Evolutionary conservation across 2,797 vertebrate species (phyloP).

Genomic region (Dipus sagitta): DNA sequence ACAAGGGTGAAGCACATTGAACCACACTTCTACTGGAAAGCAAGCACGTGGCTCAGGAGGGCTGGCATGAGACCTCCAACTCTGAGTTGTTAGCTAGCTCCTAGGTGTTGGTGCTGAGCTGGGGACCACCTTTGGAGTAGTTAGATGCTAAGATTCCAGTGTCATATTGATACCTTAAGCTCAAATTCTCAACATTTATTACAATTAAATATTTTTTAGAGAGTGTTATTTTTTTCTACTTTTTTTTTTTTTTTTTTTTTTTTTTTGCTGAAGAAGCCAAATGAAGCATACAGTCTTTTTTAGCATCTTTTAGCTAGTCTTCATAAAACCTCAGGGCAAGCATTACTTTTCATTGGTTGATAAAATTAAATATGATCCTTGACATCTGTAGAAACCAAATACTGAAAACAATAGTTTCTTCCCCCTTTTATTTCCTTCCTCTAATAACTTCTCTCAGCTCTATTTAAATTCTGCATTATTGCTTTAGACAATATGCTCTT

Average conservation of each 20-base stretch:
- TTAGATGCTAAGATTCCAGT: neutral
- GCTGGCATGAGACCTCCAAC: neutral
- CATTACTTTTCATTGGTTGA: slow-evolving; percentile 22
- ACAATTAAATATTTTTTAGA: neutral
- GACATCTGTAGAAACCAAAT: neutral
- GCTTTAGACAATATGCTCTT: neutral
- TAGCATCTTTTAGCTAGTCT: neutral
- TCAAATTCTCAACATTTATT: neutral
- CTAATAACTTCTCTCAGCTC: neutral
- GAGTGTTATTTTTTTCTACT: neutral
- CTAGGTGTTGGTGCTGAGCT: neutral
- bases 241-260: neutral
- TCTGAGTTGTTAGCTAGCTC: neutral
- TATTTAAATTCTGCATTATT: neutral
- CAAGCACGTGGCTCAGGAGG: neutral
- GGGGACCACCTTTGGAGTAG: neutral
- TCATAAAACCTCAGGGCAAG: neutral
- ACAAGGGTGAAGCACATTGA: neutral
- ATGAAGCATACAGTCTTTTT: no score
- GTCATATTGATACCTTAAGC: neutral
- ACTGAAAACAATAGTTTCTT: neutral
- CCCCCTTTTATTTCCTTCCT: neutral
- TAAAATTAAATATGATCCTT: neutral
- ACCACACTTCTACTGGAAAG: neutral
- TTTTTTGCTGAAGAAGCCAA: neutral